phyloP scores from a whole-genome alignment of 2,797 vertebrate genomes.

The Arctocebus calabarensis region DNA sequence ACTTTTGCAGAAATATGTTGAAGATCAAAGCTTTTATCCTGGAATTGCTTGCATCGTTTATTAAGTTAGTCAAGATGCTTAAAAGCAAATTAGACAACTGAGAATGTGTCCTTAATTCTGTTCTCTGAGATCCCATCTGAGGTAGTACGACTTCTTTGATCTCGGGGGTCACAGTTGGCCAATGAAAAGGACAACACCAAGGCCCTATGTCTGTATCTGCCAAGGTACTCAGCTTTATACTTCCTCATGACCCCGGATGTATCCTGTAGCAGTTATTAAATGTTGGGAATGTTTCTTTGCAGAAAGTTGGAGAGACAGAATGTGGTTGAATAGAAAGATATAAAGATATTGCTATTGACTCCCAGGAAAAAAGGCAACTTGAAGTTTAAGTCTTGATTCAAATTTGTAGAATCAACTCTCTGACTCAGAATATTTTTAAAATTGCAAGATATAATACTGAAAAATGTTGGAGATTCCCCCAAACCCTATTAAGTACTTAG shows the following conservation, averaged over 20 bases:
- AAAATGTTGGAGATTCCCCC: neutral
- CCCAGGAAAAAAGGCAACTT: neutral
- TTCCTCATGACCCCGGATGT: neutral
- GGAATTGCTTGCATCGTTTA: neutral
- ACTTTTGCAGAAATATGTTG: neutral
- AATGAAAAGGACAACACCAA: fast-evolving
- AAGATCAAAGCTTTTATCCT: neutral
- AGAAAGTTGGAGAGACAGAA: neutral
- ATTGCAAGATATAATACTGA: neutral
- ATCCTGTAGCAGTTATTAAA: neutral
- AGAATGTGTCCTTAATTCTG: neutral
- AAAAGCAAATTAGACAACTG: neutral
- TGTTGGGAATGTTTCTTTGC: neutral
- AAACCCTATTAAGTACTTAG: neutral
- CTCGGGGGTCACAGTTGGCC: neutral
- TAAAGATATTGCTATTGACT: neutral
- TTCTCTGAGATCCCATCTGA: neutral
- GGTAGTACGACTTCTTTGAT: neutral
- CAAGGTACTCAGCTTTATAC: neutral
- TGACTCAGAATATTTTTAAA: neutral
- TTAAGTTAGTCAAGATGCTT: neutral
- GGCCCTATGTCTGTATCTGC: fast-evolving
- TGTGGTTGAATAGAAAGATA: neutral
- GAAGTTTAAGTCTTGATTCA: slow-evolving; percentile 14
- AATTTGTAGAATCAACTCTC: neutral